Conservation (phyloP, 2,797 vertebrate genomes). For the Semaprochilodus insignis region DNA sequence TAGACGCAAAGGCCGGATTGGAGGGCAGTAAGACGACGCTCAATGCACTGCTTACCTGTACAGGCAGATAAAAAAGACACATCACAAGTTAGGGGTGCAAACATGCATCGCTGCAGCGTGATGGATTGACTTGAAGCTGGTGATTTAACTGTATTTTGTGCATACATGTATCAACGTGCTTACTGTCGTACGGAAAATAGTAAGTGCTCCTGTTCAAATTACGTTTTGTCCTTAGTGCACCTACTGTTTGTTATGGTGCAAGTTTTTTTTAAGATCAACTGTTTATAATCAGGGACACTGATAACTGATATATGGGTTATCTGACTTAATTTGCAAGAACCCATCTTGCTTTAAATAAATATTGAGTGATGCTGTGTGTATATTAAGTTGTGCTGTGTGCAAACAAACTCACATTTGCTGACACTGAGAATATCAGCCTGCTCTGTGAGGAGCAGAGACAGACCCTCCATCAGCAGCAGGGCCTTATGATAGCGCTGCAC, state of each 20-base stretch:
- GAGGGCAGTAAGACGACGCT: constrained; percentile 90
- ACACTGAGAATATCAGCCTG: constrained; percentile 91
- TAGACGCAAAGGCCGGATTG: constrained; percentile 89
- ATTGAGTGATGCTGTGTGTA: no score
- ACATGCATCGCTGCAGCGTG: neutral
- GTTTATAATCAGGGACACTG: no score
- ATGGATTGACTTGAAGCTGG: neutral
- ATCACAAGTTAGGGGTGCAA: neutral
- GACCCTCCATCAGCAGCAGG: constrained; percentile 93
- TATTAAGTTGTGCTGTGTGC: no score
- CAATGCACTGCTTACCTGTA: constrained; percentile 94
- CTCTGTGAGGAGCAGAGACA: constrained; percentile 89
- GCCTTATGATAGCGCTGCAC: constrained; percentile 92
- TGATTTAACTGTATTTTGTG: neutral
- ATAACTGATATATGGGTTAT: no score
- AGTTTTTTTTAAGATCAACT: no score
- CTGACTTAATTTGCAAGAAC: no score
- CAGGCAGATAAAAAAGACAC: neutral
- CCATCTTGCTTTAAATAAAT: no score
- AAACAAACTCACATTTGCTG: constrained; percentile 86
- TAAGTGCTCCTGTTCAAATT: no score
- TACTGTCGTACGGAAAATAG: no score
- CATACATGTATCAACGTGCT: neutral
- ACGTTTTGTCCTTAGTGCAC: no score
- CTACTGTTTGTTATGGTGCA: no score